These are phyloP conservation scores for Ivindomyrus marchei DNA, from an alignment of 2,113 vertebrate species.

Conservation along the genomic window DNA sequence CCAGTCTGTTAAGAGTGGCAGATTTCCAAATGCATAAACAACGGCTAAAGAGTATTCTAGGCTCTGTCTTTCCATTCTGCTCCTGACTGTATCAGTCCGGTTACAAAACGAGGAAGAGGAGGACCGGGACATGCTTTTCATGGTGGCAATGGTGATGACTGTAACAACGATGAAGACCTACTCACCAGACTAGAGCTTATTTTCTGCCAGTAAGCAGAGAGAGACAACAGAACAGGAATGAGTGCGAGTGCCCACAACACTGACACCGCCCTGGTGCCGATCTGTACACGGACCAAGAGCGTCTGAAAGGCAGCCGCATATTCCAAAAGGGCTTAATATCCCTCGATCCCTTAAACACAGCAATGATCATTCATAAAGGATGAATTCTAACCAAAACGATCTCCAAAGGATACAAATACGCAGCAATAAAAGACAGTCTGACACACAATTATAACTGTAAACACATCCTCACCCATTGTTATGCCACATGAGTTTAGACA, in stretches of 20 bases:
- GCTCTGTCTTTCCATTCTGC: background rate
- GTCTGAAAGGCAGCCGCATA: background rate
- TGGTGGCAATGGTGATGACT: background rate
- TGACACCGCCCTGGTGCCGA: background rate
- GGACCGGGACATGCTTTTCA: constrained; percentile 28
- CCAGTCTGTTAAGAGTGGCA: background rate
- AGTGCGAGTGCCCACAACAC: constrained; percentile 19
- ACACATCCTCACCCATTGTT: background rate
- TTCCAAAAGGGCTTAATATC: background rate
- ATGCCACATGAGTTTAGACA: background rate
- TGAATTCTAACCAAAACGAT: background rate
- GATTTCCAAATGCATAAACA: background rate
- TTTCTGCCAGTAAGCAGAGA: constrained; percentile 82
- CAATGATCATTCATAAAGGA: background rate
- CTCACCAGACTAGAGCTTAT: constrained; percentile 90
- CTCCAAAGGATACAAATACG: background rate
- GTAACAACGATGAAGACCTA: constrained; percentile 58
- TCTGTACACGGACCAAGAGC: background rate
- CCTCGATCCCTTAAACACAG: background rate
- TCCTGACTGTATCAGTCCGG: too few species aligned
- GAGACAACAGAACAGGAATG: constrained; percentile 50
- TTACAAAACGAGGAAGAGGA: constrained; percentile 31
- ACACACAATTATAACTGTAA: background rate
- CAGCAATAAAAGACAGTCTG: background rate
- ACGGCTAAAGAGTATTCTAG: background rate